Evolutionary conservation across 2,797 vertebrate species (phyloP).

Genomic region (Thalassophryne amazonica): DNA sequence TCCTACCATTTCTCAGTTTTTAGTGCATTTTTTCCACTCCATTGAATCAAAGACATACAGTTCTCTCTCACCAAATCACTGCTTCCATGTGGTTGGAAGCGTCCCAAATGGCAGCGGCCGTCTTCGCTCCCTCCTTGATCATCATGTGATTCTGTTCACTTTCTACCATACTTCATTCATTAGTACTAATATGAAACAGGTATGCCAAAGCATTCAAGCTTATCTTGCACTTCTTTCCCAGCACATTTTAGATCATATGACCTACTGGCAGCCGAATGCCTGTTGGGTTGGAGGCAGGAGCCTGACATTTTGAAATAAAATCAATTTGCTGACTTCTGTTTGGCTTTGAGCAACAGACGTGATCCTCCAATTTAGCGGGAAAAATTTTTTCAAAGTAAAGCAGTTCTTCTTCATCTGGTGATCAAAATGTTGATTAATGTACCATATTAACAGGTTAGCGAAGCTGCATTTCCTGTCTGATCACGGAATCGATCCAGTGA

Average conservation of each 20-base stretch:
- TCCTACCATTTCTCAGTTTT: too few relatives aligned
- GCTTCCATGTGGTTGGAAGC: constrained; percentile 47
- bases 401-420: not conserved
- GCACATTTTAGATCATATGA: not conserved
- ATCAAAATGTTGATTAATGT: too few relatives aligned
- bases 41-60: constrained; percentile 31
- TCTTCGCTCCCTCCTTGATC: constrained; percentile 12
- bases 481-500: too few relatives aligned
- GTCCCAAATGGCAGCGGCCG: constrained; percentile 29
- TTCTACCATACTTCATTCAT: constrained; percentile 8
- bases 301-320: constrained; percentile 6
- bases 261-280: not conserved
- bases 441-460: not conserved
- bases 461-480: too few relatives aligned
- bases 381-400: constrained; percentile 4
- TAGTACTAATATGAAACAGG: constrained; percentile 2
- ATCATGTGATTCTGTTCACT: constrained; percentile 36
- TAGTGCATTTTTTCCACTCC: too few relatives aligned
- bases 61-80: constrained; percentile 36
- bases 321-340: constrained; percentile 6
- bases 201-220: not conserved
- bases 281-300: constrained; percentile 3
- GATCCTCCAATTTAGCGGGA: constrained; percentile 17
- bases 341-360: not conserved
- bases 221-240: not conserved